A percentile compares a stretch with the other conserved stretches of the same genome.
Evolutionary conservation across 2,797 vertebrate species (phyloP).

Genomic region (Artibeus lituratus): DNA sequence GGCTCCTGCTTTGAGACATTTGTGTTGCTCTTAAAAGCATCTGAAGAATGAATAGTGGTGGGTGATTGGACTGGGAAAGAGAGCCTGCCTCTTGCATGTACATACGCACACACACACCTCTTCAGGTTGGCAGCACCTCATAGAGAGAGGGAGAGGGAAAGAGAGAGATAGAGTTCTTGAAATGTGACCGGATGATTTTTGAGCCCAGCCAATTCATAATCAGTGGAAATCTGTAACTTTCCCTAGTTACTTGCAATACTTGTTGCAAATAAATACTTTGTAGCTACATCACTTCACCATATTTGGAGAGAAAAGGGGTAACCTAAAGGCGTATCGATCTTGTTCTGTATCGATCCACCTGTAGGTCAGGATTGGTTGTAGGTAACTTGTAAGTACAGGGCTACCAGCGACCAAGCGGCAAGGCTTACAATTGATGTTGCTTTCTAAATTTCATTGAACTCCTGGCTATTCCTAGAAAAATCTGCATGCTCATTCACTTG

Average conservation of each 20-base stretch:
- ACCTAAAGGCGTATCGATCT: neutral
- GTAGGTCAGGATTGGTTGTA: neutral
- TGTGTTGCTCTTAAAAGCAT: neutral
- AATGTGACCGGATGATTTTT: neutral
- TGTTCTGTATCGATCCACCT: neutral
- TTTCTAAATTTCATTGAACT: neutral
- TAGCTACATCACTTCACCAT: neutral
- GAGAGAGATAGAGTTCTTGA: neutral
- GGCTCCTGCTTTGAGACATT: neutral
- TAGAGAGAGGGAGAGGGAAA: neutral
- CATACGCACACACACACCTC: neutral
- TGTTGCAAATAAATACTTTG: neutral
- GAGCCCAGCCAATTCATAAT: neutral
- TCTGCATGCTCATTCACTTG: neutral
- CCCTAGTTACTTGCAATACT: neutral
- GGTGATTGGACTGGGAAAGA: neutral
- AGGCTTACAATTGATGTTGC: neutral
- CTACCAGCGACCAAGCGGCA: neutral
- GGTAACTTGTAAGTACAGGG: neutral
- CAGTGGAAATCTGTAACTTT: neutral
- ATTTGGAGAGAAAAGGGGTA: neutral
- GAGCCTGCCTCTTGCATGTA: neutral
- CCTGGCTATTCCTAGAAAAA: neutral
- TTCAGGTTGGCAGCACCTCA: neutral
- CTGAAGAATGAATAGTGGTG: neutral